Evolutionary conservation across 2,113 vertebrate genomes (phyloP), one percentile per base, ranked within the genome.

Genomic region (Hippolais icterina): DNA sequence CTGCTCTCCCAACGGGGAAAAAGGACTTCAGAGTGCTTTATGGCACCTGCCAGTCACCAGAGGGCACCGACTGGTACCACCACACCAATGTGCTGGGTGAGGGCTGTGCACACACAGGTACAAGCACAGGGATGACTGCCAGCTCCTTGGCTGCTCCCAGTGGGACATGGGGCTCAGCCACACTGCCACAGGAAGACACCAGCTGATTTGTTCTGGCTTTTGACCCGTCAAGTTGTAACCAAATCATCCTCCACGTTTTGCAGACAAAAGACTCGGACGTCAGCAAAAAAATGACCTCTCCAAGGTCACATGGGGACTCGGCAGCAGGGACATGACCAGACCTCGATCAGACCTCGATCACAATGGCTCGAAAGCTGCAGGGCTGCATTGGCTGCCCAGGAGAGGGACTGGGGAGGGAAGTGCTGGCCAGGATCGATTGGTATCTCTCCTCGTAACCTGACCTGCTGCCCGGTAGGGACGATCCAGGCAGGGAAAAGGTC

Each of bases 211-310:
- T 69, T 76, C 83, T 56, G 52, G 21, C 61, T 87, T 87, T 54
- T 2, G 2, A 91, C 35, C 56, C 13, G 0, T 28, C 19, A 77
- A 88, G 86, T 47, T 83, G 64, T 61, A 94, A 89, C 64, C 83
- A 78, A 89, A 92, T 66, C 80, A 78, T 19, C 56, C 64, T 82
- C 61, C 77, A 53, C 10, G 0, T 84, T 94, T 81, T 63, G 33
- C 80, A 86, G 90, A 93, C 72, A 82, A 83, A 92, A 93, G 94
- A 78, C 61, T 76, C 0, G 1, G 69, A 91, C 0, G 1, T 69
- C 91, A 89, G 93, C 86, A 85, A 59, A 89, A 46, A 83, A 80
- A 41, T 39, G 76, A 93, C 95, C 91, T 76, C 84, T 65, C 47
- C 94, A 96, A 97, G 92, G 93, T 93, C 83, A 94, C 3, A 0